Percentiles rank a stretch among this genome's conserved stretches.
Evolutionary conservation across 37 sponge, comb jelly and placozoan species (phyloP).

Genomic region (Agelas oroides): DNA sequence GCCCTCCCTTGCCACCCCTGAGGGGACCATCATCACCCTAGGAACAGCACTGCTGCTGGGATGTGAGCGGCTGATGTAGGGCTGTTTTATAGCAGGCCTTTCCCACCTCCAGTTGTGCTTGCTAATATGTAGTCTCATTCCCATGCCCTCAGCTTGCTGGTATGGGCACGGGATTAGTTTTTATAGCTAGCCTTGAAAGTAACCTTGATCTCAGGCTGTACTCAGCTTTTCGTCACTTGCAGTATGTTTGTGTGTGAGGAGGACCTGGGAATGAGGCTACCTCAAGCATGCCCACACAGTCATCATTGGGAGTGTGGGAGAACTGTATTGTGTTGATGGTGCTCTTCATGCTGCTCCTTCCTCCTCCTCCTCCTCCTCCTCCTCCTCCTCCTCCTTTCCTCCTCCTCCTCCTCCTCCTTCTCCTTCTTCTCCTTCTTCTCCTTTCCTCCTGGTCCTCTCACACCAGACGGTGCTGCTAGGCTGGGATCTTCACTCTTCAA

Average conservation of each 20-base stretch:
- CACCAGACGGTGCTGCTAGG: conserved; percentile 86
- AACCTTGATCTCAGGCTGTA: no score
- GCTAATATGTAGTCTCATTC: no score
- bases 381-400: neutral
- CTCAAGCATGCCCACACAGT: no score
- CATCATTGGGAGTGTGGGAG: no score
- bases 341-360: no score
- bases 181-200: no score
- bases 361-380: neutral
- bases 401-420: neutral
- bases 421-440: neutral
- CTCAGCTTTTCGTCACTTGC: no score
- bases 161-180: no score
- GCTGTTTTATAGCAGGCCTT: neutral
- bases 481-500: conserved; percentile 81
- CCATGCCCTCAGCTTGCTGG: no score
- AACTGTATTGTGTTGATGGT: no score
- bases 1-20: conserved; percentile 62
- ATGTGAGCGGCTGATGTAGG: conserved; percentile 50
- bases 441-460: conserved; percentile 13
- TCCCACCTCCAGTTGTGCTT: neutral
- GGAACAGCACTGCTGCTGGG: conserved; percentile 87
- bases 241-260: no score
- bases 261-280: no score
- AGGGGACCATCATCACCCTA: conserved; percentile 77